A percentile compares a stretch with the other conserved stretches of the same genome.
phyloP scores from a whole-genome alignment of 2,888 invertebrate species.

The Caradrina kadenii region DNA sequence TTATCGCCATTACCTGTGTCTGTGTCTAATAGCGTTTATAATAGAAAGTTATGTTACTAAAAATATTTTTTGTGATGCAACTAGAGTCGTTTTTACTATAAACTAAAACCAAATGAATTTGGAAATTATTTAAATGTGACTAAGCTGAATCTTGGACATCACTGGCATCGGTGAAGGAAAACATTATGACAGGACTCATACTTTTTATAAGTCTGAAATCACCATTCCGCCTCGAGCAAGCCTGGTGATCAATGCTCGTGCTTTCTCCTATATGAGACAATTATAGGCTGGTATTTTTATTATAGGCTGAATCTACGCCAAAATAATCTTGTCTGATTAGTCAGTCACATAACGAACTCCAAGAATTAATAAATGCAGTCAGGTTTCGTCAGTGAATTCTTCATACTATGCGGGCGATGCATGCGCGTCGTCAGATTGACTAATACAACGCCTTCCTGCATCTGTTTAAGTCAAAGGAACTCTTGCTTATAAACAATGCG shows the following conservation, averaged over 20 bases:
- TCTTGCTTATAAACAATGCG: constrained; percentile 16
- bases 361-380: constrained; percentile 12
- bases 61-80: not conserved
- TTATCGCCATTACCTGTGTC: constrained; percentile 33
- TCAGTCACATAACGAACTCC: constrained; percentile 15
- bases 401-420: constrained; percentile 8
- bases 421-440: constrained; percentile 24
- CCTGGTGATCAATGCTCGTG: no score
- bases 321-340: constrained; percentile 21
- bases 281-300: no score
- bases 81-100: not conserved
- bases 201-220: no score
- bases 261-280: no score
- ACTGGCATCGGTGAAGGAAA: no score
- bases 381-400: constrained; percentile 37
- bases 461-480: constrained; percentile 15
- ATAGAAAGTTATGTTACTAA: constrained; percentile 52
- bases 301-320: not conserved
- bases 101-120: no score
- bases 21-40: constrained; percentile 38
- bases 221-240: no score
- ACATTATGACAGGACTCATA: no score
- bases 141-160: no score
- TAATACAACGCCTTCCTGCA: constrained; percentile 34
- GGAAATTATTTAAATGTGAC: no score